Evolutionary conservation across 2,797 vertebrate genomes (phyloP).

Genomic region (Alfaro cultratus): DNA sequence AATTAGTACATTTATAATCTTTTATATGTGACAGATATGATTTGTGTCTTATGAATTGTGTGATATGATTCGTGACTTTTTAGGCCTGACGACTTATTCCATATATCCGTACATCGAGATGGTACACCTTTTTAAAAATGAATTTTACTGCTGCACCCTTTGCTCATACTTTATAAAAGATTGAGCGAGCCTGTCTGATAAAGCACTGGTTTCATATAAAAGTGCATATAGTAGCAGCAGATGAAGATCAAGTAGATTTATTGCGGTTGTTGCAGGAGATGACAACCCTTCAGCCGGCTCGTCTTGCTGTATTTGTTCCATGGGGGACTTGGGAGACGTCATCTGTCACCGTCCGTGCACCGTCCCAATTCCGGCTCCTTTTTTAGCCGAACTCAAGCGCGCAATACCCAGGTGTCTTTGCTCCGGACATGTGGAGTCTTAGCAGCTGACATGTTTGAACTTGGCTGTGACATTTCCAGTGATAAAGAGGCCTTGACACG

Average conservation of each 20-base stretch:
- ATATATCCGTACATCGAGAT: no score
- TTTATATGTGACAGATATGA: background rate
- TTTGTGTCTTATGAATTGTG: background rate
- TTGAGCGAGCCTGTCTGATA: conserved; percentile 10
- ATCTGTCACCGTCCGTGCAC: background rate
- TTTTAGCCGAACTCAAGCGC: background rate
- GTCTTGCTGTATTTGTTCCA: conserved; percentile 3
- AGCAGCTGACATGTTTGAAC: conserved; percentile 12
- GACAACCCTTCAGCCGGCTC: background rate
- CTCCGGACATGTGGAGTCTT: background rate
- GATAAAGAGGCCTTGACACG: background rate
- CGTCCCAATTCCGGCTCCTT: conserved; percentile 6
- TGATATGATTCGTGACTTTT: background rate
- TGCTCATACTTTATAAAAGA: conserved; percentile 8
- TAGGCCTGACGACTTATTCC: background rate
- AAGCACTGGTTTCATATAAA: conserved; percentile 3
- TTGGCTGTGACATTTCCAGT: conserved; percentile 6
- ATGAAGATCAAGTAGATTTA: conserved; percentile 22
- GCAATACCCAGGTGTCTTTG: background rate
- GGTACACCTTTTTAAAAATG: background rate
- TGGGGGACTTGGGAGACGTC: background rate
- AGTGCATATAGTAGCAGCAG: conserved; percentile 11
- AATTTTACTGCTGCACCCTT: background rate
- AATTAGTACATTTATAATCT: background rate
- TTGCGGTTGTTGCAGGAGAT: conserved; percentile 6